A percentile compares a stretch with the other conserved stretches of the same genome.
These are phyloP conservation scores for Eupeodes latifasciatus DNA, from an alignment of 2,888 invertebrate species.

Conservation along the genomic window DNA sequence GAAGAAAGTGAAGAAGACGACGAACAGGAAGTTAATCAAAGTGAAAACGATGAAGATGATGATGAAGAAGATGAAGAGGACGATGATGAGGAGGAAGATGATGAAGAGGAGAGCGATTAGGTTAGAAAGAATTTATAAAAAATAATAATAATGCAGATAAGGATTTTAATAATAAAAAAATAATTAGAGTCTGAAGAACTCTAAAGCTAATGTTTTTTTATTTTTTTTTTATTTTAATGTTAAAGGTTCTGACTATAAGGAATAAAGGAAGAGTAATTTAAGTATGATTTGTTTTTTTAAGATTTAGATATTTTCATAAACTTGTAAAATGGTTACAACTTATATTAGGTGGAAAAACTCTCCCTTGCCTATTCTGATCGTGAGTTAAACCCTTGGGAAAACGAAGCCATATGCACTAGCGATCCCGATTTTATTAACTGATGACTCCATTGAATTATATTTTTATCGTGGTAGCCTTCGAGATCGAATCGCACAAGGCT, in stretches of 20 bases:
- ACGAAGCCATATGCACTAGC: too few species aligned
- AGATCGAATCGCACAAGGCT: too few species aligned
- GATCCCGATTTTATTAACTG: too few species aligned
- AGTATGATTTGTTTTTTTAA: too few species aligned
- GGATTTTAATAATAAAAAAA: not conserved
- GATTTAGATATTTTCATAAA: too few species aligned
- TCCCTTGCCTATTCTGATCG: too few species aligned
- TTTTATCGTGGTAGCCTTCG: too few species aligned
- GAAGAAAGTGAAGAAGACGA: constrained; percentile 60
- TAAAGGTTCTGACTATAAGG: not conserved
- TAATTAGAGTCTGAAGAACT: not conserved
- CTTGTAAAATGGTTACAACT: too few species aligned
- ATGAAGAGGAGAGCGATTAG: constrained; percentile 72
- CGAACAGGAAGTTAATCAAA: constrained; percentile 54
- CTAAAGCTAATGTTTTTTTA: not conserved
- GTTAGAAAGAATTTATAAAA: not conserved
- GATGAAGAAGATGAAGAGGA: constrained; percentile 77
- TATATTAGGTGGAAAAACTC: too few species aligned
- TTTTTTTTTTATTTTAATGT: not conserved
- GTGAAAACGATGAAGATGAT: constrained; percentile 66
- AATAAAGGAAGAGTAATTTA: not conserved
- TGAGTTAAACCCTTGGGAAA: too few species aligned
- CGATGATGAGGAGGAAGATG: constrained; percentile 72
- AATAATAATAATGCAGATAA: not conserved
- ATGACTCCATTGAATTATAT: too few species aligned